Evolutionary conservation across 2,888 invertebrate genomes (phyloP), one percentile per base, ranked within the genome.

Genomic region (Flexamia atlantica): DNA sequence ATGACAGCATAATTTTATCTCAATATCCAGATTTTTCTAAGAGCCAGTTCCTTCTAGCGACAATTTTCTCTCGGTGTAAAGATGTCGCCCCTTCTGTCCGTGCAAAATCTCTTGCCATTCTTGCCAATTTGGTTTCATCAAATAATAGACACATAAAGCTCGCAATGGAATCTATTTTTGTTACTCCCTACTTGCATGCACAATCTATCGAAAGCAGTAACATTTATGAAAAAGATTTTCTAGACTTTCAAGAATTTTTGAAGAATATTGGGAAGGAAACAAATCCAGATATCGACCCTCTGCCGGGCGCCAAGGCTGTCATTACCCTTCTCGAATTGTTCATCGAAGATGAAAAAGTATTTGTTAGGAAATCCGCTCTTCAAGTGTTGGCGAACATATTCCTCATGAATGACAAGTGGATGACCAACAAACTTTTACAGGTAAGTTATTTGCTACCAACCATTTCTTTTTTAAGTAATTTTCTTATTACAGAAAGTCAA

Each of bases 41-140:
- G 0, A 87, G 87, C 79, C 85, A 87, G 83, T 87, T 89, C 53
- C 86, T 93, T 10, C 87, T 94, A 84, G 91, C 90, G 20, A 91
- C 92, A 5, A 90, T 93, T 79, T 90, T 92, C 86, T 91, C 91
- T 68, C 91, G 93, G 57, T 92, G 92, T 82, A 87, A 90, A 83
- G 94, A 94, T 89, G 90, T 89, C 7, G 93, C 94, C 1, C 91
- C 92, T 86, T 90, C 92, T 85, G 91, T 95, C 57, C 91, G 95
- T 70, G 91, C 93, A 70, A 92, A 93, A 88, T 94, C 95, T 2
- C 91, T 95, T 85, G 88, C 90, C 3, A 90, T 92, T 14, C 90
- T 95, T 76, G 90, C 92, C 0, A 92, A 92, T 72, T 91, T 91
- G 85, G 91, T 93, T 32, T 87, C 89, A 9, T 85, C 87, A 12